Conservation (phyloP, 2,888 invertebrate genomes). For the Harmothoe impar region DNA sequence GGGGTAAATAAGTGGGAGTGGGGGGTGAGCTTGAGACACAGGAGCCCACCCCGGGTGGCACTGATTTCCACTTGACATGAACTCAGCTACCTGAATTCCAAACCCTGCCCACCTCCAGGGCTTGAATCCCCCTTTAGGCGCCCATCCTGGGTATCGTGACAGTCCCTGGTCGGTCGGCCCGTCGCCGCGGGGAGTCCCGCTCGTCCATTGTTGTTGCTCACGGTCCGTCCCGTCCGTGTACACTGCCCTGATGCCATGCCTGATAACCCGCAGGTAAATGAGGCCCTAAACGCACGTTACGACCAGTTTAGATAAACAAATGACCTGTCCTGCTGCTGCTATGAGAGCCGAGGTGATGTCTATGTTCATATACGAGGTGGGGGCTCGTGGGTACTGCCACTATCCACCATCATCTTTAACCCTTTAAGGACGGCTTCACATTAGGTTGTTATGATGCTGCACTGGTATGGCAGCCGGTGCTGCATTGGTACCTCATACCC, state of each 20-base stretch:
- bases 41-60: too few relatives aligned
- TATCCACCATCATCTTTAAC: too few relatives aligned
- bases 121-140: not conserved
- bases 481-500: too few relatives aligned
- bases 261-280: not conserved
- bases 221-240: not conserved
- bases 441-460: too few relatives aligned
- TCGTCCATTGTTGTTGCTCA: not conserved
- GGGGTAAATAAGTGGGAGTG: too few relatives aligned
- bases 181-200: not conserved
- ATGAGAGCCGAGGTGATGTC: not conserved
- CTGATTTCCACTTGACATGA: too few relatives aligned
- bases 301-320: slow-evolving; percentile 39
- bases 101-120: too few relatives aligned
- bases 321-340: not conserved
- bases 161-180: not conserved
- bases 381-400: not conserved
- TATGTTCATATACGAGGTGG: not conserved
- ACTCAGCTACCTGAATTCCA: too few relatives aligned
- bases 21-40: too few relatives aligned
- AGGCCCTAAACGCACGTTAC: slow-evolving; percentile 20
- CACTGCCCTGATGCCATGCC: not conserved
- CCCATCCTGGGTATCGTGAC: not conserved
- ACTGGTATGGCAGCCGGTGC: too few relatives aligned
- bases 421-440: too few relatives aligned